Evolutionary conservation across 2,888 invertebrate species (phyloP), one percentile per base, ranked within the genome.

Genomic region (Scaptomyza flava): DNA sequence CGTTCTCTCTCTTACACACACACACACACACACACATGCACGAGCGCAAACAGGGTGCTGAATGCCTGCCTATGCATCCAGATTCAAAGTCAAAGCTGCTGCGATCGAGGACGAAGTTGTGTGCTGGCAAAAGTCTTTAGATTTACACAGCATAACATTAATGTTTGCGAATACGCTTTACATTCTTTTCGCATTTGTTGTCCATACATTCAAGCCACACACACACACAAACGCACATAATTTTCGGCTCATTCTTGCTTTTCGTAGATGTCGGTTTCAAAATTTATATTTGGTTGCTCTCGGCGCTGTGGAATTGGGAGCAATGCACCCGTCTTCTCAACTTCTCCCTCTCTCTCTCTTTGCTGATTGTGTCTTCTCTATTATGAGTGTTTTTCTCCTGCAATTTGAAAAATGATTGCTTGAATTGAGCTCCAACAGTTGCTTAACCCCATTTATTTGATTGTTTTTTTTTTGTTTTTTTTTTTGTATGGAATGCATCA

Each of bases 221-320:
- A 23, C 23, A 57, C 33, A 8, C 47, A 46, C 36, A 53, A 27
- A 8, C 33, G n/a, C n/a, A 36, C 17, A 53, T 20, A 43, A 62
- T 54, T 33, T 60, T 68, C 30, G 33, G 77, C 43, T 62, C 50
- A 59, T 58, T 57, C 51, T 68, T 52, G 54, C 33, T 61, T 58
- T 61, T 68, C 73, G 77, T 77, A 77, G 77, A 62, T 61, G 61
- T 68, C 14, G 64, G 42, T 43, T 76, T 56, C 43, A 42, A 77
- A 65, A 65, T 59, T 58, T 3, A 71, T 30, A 6, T 30, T 33
- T 34, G 36, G 59, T 57, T 27, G 59, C 50, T 67, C 62, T 76
- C 58, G 53, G 54, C 56, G 60, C 53, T 82, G 54, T 33, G 45
- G 30, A n/a, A 61, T 67, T 66, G 68, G 72, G 76, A 77, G 77